phyloP scores from a whole-genome alignment of 2,888 invertebrate species.

The Galerucella pusilla region DNA sequence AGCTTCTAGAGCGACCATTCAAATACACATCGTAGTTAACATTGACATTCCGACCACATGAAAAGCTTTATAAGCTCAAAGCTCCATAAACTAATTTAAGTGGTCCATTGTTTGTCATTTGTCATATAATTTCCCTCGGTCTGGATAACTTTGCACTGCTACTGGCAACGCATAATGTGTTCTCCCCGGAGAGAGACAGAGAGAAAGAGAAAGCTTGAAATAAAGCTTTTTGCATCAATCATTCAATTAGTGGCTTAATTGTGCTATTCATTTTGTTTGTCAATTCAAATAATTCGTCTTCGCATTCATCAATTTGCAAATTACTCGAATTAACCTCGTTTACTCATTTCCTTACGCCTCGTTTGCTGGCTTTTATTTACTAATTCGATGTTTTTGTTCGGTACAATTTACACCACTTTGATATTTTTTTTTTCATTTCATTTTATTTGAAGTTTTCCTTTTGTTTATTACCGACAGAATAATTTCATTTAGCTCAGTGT shows the following conservation, averaged over 20 bases:
- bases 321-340: conserved; percentile 53
- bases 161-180: conserved; percentile 41
- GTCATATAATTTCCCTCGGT: conserved; percentile 57
- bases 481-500: background rate
- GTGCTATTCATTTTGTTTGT: conserved; percentile 64
- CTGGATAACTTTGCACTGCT: conserved; percentile 39
- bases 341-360: conserved; percentile 53
- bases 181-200: conserved; percentile 38
- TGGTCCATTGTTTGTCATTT: conserved; percentile 59
- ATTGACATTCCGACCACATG: conserved; percentile 47
- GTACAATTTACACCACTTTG: conserved; percentile 36
- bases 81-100: conserved; percentile 58
- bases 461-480: conserved; percentile 17
- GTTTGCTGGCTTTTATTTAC: conserved; percentile 46
- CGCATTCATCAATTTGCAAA: conserved; percentile 61
- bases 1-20: conserved; percentile 25
- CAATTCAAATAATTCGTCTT: conserved; percentile 60
- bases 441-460: conserved; percentile 11
- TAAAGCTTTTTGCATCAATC: conserved; percentile 62
- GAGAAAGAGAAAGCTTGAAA: conserved; percentile 40
- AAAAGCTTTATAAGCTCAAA: conserved; percentile 47
- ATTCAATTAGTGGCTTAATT: conserved; percentile 65
- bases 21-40: conserved; percentile 38
- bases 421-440: conserved; percentile 20
- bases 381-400: conserved; percentile 45